phyloP scores from a whole-genome alignment of 2,113 vertebrate genomes.

The Shinisaurus crocodilurus region DNA sequence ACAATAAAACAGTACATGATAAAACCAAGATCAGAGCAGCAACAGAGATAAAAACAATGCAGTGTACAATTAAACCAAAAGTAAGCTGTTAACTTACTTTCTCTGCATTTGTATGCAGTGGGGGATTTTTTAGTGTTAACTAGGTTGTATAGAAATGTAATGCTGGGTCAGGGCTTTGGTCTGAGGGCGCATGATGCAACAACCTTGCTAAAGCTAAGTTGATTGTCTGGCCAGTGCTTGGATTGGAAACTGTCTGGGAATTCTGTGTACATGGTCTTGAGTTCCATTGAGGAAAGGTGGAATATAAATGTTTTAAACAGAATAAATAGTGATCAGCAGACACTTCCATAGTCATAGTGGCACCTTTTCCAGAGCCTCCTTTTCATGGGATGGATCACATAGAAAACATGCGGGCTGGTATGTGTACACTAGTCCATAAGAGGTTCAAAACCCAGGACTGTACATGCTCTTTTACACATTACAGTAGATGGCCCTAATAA shows the following conservation, averaged over 20 bases:
- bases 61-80: neutral
- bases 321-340: neutral
- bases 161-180: neutral
- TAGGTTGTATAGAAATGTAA: neutral
- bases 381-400: neutral
- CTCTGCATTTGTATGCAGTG: neutral
- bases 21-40: neutral
- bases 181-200: neutral
- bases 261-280: neutral
- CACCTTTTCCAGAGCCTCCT: neutral
- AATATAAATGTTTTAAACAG: neutral
- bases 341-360: neutral
- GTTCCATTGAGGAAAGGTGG: neutral
- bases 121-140: too few species aligned
- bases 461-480: neutral
- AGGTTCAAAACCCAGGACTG: neutral
- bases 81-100: neutral
- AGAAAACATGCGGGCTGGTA: neutral
- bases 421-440: neutral
- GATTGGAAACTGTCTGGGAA: neutral
- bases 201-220: neutral
- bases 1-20: neutral
- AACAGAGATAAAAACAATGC: neutral
- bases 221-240: neutral
- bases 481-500: neutral